Evolutionary conservation across 2,113 vertebrate genomes (phyloP).

Genomic region (Rhinopomastus cyanomelas): DNA sequence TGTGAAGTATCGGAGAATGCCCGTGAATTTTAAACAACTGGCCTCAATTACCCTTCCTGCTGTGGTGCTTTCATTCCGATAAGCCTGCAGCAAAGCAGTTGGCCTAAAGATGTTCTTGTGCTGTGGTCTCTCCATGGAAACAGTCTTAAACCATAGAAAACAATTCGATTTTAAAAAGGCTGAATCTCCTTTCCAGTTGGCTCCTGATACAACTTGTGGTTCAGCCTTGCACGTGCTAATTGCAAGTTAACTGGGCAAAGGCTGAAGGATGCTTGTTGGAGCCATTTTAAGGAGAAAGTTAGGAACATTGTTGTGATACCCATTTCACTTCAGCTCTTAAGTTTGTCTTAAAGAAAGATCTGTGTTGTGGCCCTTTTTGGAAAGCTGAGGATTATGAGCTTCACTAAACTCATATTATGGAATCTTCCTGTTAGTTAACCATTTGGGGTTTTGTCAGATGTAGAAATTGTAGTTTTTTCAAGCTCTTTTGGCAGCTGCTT

Average conservation of each 20-base stretch:
- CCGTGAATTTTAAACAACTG: slow-evolving; percentile 58
- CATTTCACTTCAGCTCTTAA: not conserved
- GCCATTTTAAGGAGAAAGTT: not conserved
- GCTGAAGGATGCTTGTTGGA: not conserved
- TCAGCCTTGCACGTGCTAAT: slow-evolving; percentile 11
- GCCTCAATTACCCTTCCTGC: slow-evolving; percentile 42
- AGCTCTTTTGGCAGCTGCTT: not conserved
- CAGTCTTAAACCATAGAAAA: slow-evolving; percentile 55
- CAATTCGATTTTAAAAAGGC: slow-evolving; percentile 42
- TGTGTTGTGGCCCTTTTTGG: not conserved
- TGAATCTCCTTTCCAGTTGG: slow-evolving; percentile 48
- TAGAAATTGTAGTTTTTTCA: not conserved
- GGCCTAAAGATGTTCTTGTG: slow-evolving; percentile 60
- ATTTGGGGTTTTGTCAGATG: not conserved
- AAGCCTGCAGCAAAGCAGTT: slow-evolving; percentile 55
- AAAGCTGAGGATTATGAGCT: slow-evolving; percentile 5
- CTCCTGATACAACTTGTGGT: slow-evolving; percentile 53
- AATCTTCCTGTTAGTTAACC: not conserved
- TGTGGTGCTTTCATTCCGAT: slow-evolving; percentile 44
- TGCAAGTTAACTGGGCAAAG: slow-evolving; percentile 8
- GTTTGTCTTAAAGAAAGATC: not conserved
- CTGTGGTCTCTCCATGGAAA: slow-evolving; percentile 70
- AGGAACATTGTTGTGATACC: not conserved
- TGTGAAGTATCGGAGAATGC: not conserved
- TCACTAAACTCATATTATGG: not conserved